phyloP scores from a whole-genome alignment of 2,797 vertebrate species.

The Clarias pachynema region DNA sequence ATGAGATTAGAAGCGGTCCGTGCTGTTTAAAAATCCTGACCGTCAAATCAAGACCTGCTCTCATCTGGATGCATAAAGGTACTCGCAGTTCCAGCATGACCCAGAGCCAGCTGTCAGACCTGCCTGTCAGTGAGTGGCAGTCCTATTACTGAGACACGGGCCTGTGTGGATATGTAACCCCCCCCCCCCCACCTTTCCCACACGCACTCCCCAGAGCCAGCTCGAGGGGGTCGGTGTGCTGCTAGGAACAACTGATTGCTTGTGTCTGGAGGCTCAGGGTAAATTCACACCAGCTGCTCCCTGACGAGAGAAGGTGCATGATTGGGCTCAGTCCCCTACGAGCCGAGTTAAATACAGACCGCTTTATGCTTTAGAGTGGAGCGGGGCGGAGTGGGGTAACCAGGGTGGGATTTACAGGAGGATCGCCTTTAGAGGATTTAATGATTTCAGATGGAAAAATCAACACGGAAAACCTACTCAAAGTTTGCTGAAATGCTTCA shows the following conservation, averaged over 20 bases:
- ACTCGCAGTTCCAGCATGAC: conserved; percentile 50
- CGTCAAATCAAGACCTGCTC: conserved; percentile 41
- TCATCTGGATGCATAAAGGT: conserved; percentile 57
- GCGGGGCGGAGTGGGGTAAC: not conserved
- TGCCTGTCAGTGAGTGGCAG: conserved; percentile 57
- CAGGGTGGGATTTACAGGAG: not conserved
- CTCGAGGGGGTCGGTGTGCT: conserved; percentile 47
- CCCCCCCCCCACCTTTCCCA: not conserved
- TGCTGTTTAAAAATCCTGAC: conserved; percentile 19
- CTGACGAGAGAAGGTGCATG: conserved; percentile 25
- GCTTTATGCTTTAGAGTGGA: not conserved
- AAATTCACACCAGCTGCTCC: conserved; percentile 57
- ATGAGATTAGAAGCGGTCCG: conserved; percentile 17
- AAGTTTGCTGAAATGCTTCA: not conserved
- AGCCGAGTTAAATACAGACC: conserved; percentile 42
- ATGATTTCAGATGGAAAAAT: not conserved
- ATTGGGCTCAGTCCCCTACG: conserved; percentile 14
- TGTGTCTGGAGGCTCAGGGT: conserved; percentile 48
- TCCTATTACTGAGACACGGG: conserved; percentile 59
- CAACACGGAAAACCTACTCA: not conserved
- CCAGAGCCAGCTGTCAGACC: conserved; percentile 56
- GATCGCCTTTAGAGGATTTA: not conserved
- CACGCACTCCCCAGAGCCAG: conserved; percentile 48
- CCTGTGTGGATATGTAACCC: conserved; percentile 49
- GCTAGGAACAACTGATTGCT: conserved; percentile 53